Conservation (phyloP, 2,113 vertebrate species). For the Vidua macroura region DNA sequence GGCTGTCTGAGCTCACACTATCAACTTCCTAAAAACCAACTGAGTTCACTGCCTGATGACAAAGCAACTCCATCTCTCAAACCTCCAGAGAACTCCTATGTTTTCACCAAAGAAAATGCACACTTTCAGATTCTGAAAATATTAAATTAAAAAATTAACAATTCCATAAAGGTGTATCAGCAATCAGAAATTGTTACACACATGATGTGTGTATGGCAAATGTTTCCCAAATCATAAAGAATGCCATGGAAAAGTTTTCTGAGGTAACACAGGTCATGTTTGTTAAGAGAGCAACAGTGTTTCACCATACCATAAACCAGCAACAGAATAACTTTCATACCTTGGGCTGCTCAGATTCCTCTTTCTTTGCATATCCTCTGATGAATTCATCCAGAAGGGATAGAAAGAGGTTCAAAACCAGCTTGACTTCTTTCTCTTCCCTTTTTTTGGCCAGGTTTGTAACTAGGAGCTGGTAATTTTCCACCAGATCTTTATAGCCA, state of each 20-base stretch:
- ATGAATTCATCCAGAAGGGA: constrained; percentile 95
- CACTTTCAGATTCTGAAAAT: background rate
- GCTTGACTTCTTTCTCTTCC: constrained; percentile 89
- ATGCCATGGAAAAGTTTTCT: background rate
- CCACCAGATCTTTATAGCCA: constrained; percentile 92
- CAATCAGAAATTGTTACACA: background rate
- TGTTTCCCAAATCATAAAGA: background rate
- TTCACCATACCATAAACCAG: background rate
- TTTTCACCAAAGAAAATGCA: background rate
- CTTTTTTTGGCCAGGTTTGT: constrained; percentile 82
- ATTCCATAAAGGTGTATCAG: background rate
- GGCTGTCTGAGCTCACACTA: background rate
- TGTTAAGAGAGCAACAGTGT: background rate
- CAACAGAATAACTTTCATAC: constrained; percentile 45
- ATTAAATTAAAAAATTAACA: background rate
- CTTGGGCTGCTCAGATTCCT: constrained; percentile 86
- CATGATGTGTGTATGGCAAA: rapidly evolving
- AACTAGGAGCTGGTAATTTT: constrained; percentile 90
- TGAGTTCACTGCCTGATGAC: background rate
- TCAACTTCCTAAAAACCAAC: background rate
- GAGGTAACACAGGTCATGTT: background rate
- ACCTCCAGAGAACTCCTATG: background rate
- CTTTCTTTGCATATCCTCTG: constrained; percentile 87
- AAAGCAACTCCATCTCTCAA: background rate
- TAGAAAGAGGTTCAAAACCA: constrained; percentile 96